Evolutionary conservation across 2,797 vertebrate genomes (phyloP).

Genomic region (Sparidentex hasta): DNA sequence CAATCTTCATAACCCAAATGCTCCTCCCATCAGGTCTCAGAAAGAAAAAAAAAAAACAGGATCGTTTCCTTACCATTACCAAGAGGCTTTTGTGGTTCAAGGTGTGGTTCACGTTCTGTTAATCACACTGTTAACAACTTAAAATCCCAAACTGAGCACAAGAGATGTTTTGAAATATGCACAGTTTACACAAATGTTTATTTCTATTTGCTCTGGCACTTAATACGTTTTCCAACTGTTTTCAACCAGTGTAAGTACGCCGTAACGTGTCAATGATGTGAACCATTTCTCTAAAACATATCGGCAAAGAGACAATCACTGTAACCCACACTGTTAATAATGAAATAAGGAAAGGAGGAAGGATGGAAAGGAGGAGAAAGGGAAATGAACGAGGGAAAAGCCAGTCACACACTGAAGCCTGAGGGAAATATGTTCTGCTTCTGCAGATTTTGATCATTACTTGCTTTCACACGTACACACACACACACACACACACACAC

Average conservation of each 20-base stretch:
- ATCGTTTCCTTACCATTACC: too few relatives aligned
- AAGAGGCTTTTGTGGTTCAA: too few relatives aligned
- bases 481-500: constrained; percentile 10
- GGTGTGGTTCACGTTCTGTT: too few relatives aligned
- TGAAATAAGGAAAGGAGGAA: not conserved
- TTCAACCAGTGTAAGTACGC: not conserved
- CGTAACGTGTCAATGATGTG: not conserved
- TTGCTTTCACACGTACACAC: not conserved
- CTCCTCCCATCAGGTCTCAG: not conserved
- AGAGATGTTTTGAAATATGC: too few relatives aligned
- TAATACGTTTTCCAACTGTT: too few relatives aligned
- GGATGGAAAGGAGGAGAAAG: not conserved
- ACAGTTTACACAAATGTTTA: too few relatives aligned
- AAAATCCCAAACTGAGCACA: too few relatives aligned
- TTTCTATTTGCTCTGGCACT: too few relatives aligned
- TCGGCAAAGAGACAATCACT: not conserved
- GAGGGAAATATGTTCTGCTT: constrained; percentile 46
- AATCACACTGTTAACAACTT: too few relatives aligned
- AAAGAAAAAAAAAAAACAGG: too few relatives aligned
- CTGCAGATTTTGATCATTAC: constrained; percentile 49
- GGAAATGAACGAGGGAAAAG: constrained; percentile 11
- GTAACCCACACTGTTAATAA: not conserved
- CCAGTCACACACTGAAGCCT: constrained; percentile 21
- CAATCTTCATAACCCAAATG: not conserved
- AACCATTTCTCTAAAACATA: not conserved